A percentile compares a stretch with the other conserved stretches of the same genome.
Conservation (phyloP, 2,888 invertebrate species). For the Cataglyphis livida region DNA sequence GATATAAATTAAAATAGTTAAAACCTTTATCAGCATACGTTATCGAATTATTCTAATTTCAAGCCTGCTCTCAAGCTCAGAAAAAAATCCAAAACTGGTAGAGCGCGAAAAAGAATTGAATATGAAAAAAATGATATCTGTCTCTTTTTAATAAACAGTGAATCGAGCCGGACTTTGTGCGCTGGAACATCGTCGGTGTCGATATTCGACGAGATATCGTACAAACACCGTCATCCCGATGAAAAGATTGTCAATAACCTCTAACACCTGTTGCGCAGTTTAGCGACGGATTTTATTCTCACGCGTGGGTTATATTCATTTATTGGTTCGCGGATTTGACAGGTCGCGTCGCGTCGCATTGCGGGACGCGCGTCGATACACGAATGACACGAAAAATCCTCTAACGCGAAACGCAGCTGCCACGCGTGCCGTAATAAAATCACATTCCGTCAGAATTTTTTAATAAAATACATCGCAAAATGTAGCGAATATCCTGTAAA, state of each 20-base stretch:
- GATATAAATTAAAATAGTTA: constrained; percentile 24
- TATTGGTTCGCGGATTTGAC: constrained; percentile 75
- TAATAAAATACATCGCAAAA: constrained; percentile 79
- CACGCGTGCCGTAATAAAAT: constrained; percentile 77
- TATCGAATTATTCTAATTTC: constrained; percentile 28
- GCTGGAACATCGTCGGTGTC: constrained; percentile 64
- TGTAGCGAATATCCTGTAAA: constrained; percentile 74
- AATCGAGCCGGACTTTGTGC: constrained; percentile 44
- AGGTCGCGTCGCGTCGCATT: constrained; percentile 62
- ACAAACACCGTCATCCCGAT: constrained; percentile 75
- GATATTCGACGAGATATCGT: constrained; percentile 74
- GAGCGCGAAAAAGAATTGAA: constrained; percentile 34
- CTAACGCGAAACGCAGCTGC: constrained; percentile 59
- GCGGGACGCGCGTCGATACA: constrained; percentile 61
- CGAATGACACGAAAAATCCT: constrained; percentile 59
- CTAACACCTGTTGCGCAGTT: constrained; percentile 62
- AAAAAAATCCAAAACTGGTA: constrained; percentile 12
- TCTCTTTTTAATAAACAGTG: constrained; percentile 47
- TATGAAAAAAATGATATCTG: constrained; percentile 52
- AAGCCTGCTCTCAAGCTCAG: not conserved
- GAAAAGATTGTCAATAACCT: constrained; percentile 79
- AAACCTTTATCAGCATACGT: constrained; percentile 2
- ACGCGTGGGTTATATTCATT: constrained; percentile 78
- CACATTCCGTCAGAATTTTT: constrained; percentile 47
- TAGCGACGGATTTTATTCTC: constrained; percentile 80